Evolutionary conservation across 2,797 vertebrate genomes (phyloP), one percentile per base, ranked within the genome.

Genomic region (Crossoptilon crossoptilon): DNA sequence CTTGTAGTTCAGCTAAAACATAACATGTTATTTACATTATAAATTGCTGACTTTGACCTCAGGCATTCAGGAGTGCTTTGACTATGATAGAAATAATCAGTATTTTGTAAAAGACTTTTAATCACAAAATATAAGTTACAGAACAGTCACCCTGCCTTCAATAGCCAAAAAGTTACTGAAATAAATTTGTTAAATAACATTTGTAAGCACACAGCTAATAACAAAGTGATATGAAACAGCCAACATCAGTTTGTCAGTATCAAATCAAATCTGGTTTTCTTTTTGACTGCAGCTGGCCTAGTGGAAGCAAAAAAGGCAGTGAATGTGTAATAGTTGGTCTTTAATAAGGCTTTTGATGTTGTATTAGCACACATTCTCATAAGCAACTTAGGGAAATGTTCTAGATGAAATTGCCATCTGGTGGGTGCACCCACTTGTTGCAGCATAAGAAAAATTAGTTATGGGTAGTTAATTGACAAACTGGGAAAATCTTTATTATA

Each of bases 321-420:
- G 31, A 24, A 60, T 78, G 51, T 78, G n/a, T 78, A 78, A 21
- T 70, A 84, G 69, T 84, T 93, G 68, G 39, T 67, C 39, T 21
- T 81, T 78, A 84, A 59, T 90, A 84, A 75, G 51, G 64, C 56
- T 93, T 94, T 79, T 90, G 84, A 88, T 56, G 75, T 31, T 24
- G 37, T 79, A 95, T 31, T 33, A 35, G 75, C 27, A 73, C 84
- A 64, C 23, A n/a, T 76, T 88, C 48, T 86, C 35, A 49, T 63
- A 72, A 83, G 79, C 21, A 92, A 72, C 11, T 62, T 78, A 59
- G 46, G 51, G 60, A 92, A 91, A 68, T 84, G 24, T 88, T 94
- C 48, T 91, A 88, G 60, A 86, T 92, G 71, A 88, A 95, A 71
- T 96, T 92, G 60, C 85, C 90, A 76, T 90, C 80, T 92, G 71